Percentiles rank a stretch among this genome's conserved stretches.
Conservation (phyloP, 2,113 vertebrate species). For the Apus apus region DNA sequence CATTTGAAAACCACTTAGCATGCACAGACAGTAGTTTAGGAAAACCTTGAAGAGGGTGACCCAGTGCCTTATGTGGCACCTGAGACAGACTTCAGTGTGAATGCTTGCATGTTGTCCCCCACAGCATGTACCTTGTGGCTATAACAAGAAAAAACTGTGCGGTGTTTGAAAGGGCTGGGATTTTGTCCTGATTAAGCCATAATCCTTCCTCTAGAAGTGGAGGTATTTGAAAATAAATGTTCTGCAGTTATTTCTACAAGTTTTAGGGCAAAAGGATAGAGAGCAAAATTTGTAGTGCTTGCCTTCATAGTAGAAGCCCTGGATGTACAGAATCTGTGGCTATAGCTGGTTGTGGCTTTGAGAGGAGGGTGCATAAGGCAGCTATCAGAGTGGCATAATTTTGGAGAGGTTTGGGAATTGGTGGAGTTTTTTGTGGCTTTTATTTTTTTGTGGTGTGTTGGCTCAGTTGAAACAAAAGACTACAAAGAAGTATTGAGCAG, state of each 20-base stretch:
- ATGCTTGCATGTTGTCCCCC: not conserved
- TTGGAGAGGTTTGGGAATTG: not conserved
- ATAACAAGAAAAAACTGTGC: not conserved
- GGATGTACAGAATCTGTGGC: not conserved
- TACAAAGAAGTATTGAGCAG: not conserved
- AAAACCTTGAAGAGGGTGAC: not conserved
- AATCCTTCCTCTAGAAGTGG: not conserved
- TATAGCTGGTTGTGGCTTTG: not conserved
- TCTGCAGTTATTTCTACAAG: not conserved
- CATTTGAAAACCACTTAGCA: constrained; percentile 6
- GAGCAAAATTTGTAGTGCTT: not conserved
- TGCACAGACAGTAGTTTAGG: not conserved
- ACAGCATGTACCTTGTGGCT: not conserved
- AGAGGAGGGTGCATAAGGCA: not conserved
- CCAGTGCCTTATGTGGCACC: not conserved
- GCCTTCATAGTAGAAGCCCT: not conserved
- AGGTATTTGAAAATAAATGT: not conserved
- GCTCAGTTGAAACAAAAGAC: not conserved
- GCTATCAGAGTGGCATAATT: not conserved
- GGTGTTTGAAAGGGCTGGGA: not conserved
- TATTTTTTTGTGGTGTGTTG: not conserved
- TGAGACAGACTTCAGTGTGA: not conserved
- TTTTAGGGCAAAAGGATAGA: not conserved
- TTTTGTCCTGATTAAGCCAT: not conserved
- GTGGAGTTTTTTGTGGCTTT: not conserved